Conservation (phyloP, 2,797 vertebrate genomes). For the Cynodonichthys magdalenae region DNA sequence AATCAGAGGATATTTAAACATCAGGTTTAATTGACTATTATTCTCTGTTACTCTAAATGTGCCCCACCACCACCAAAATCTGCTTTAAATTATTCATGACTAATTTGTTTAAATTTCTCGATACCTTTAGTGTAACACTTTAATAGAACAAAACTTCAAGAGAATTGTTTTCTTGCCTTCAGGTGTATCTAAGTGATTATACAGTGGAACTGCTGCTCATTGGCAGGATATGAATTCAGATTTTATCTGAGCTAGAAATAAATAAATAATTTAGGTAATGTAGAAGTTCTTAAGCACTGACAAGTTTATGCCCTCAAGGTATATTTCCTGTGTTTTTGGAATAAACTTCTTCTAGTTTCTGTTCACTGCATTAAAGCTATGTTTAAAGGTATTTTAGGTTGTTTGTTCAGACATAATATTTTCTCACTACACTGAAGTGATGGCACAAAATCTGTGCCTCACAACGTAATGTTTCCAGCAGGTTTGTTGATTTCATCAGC, state of each 20-base stretch:
- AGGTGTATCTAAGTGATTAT: slow-evolving; percentile 26
- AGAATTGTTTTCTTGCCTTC: slow-evolving; percentile 10
- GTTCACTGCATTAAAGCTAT: slow-evolving; percentile 28
- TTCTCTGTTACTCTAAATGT: background rate
- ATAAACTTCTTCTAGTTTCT: slow-evolving; percentile 19
- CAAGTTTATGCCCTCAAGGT: background rate
- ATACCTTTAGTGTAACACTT: background rate
- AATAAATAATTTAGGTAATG: slow-evolving; percentile 1
- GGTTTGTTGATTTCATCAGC: slow-evolving; percentile 55
- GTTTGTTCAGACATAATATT: slow-evolving; percentile 59
- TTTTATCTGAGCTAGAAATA: slow-evolving; percentile 15
- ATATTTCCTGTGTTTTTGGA: slow-evolving; percentile 26
- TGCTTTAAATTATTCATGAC: background rate
- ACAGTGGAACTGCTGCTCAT: slow-evolving; percentile 5
- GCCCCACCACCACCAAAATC: background rate
- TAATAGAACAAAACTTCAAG: background rate
- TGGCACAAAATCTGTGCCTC: slow-evolving; percentile 40
- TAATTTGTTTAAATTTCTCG: background rate
- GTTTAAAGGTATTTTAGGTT: slow-evolving; percentile 27
- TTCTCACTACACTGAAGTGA: slow-evolving; percentile 60
- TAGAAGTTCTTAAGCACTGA: slow-evolving; percentile 10
- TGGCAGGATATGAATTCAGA: slow-evolving; percentile 27
- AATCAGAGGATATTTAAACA: background rate
- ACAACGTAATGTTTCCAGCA: slow-evolving; percentile 51
- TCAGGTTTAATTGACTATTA: background rate